Conservation (phyloP, 2,888 invertebrate species). For the Ormyrus pomaceus region DNA sequence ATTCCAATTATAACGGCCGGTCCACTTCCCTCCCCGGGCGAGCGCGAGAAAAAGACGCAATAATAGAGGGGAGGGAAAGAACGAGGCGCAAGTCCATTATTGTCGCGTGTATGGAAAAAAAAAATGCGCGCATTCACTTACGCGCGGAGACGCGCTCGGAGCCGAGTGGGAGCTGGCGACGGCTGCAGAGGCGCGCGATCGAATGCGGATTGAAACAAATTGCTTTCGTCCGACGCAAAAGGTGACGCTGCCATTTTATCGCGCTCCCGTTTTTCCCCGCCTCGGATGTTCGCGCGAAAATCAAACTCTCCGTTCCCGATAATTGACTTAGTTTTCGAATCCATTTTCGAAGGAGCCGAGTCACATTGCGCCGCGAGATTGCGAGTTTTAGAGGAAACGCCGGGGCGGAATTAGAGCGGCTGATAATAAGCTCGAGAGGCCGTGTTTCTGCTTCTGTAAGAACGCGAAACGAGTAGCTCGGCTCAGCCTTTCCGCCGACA, state of each 20-base stretch:
- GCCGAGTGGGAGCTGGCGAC: too few relatives aligned
- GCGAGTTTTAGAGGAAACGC: too few relatives aligned
- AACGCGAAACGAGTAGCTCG: conserved; percentile 14
- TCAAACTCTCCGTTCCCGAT: conserved; percentile 1
- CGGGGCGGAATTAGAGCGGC: too few relatives aligned
- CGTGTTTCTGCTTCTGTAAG: too few relatives aligned
- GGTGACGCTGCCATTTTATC: not conserved
- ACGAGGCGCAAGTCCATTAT: conserved; percentile 2
- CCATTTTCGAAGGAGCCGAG: not conserved
- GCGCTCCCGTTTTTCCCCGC: not conserved
- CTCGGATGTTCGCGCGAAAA: conserved; percentile 11
- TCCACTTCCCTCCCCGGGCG: not conserved
- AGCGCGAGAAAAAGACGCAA: too few relatives aligned
- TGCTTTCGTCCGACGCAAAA: conserved; percentile 59
- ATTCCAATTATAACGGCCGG: conserved; percentile 46
- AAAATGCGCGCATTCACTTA: not conserved
- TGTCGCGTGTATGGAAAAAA: not conserved
- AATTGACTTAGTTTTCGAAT: not conserved
- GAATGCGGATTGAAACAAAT: conserved; percentile 66
- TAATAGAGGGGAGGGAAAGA: not conserved
- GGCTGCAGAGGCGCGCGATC: conserved; percentile 50
- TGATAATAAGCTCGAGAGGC: too few relatives aligned
- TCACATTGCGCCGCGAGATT: not conserved
- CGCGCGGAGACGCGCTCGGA: not conserved
- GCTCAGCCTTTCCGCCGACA: conserved; percentile 22